Evolutionary conservation across 2,113 vertebrate genomes (phyloP), one percentile per base, ranked within the genome.

Genomic region (Bostrychus sinensis): DNA sequence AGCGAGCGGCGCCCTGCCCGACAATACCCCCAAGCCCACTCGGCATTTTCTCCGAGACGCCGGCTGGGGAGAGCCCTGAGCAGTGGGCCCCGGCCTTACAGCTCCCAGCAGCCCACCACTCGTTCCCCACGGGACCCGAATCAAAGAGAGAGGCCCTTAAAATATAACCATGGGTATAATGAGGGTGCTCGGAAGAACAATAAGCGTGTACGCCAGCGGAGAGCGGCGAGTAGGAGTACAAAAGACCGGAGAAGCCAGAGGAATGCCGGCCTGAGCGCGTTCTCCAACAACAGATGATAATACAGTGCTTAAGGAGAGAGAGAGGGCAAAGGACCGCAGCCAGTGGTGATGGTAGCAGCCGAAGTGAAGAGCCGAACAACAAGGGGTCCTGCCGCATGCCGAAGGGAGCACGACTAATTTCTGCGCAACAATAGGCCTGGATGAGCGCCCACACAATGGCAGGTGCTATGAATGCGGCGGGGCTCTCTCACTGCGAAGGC

Each of bases 381-480:
- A 77, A 80, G 82, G 77, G 85, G 82, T 82, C 83, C 78, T 39
- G 76, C 79, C 42, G 70, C 85, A 86, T 86, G 87, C 82, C 17
- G 19, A 9, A 43, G 30, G 53, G 76, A 90, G 89, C 89, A 85
- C 84, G 85, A 89, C 89, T 90, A 89, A 88, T 92, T 92, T 88
- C 78, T 87, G 75, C 81, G 66, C 80, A 90, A 87, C 86, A 89
- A 89, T 90, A 50, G 83, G 73, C 62, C 73, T 88, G 87, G 84
- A 90, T 83, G 80, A 80, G 84, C 85, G 87, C 89, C 89, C 89
- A 91, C 89, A 91, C 89, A 91, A 91, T 91, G 85, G 90, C 91
- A 92, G 91, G 91, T 92, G 89, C 89, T 87, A 86, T 89, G 89
- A 91, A 88, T 88, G 86, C 78, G 81, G 90, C 83, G 32, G 86